phyloP scores from a whole-genome alignment of 2,797 vertebrate species.

The Periophthalmus magnuspinnatus region DNA sequence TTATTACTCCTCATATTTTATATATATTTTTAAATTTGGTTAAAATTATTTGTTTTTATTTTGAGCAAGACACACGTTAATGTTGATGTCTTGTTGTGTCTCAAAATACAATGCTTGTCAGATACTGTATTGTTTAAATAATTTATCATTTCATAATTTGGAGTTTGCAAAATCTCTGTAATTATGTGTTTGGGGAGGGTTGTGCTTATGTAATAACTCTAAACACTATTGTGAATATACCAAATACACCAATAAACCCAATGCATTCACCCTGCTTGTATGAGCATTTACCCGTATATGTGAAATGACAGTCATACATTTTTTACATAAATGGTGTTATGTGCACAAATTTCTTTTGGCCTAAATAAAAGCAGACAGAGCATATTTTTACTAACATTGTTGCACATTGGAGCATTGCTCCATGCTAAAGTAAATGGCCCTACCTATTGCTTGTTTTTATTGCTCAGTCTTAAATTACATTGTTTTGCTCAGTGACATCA shows the following conservation, averaged over 20 bases:
- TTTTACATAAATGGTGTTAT: conserved; percentile 34
- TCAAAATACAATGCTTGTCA: no score
- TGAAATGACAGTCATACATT: not conserved
- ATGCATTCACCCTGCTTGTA: not conserved
- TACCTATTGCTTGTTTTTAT: conserved; percentile 83
- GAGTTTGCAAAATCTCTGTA: no score
- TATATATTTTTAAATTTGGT: no score
- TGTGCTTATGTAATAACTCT: no score
- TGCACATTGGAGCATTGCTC: conserved; percentile 86
- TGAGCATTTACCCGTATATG: not conserved
- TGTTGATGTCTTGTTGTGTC: no score
- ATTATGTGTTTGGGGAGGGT: no score
- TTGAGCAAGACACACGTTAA: no score
- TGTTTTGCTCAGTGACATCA: conserved; percentile 90
- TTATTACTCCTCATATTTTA: no score
- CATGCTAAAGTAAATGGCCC: conserved; percentile 82
- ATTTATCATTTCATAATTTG: no score
- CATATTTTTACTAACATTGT: conserved; percentile 86
- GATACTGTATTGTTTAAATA: no score
- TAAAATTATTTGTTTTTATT: no score
- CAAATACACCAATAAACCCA: not conserved
- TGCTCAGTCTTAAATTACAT: conserved; percentile 88
- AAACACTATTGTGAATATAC: not conserved
- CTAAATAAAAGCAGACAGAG: conserved; percentile 77
- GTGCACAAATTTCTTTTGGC: conserved; percentile 40